Base-by-base conservation (phyloP, 2,797 vertebrate genomes). In the Siniperca obscura region DNA sequence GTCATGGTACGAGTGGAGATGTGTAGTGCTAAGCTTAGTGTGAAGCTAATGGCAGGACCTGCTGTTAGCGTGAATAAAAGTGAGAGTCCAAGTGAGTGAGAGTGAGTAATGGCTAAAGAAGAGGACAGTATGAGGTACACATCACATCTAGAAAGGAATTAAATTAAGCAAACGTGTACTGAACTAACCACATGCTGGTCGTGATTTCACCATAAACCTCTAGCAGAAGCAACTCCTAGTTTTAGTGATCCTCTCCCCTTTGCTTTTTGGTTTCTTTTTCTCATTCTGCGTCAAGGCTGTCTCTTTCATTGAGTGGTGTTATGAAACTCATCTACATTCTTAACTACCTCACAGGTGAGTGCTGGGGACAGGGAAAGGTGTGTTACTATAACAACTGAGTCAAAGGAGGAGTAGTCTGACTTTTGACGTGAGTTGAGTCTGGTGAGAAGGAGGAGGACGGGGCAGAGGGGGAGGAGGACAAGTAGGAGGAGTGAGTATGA, bases 371-470 rank as follows among this genome's bases (percentile, higher is more conserved):
- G 69, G 79, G 50, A 86, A 89, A 81, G 82, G 74, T 88, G 83
- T 60, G 88, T 93, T 92, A 84, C 92, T 85, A 93, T 94, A 90
- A 91, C 91, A 93, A 94, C 92, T 30, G 25, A 90, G 87, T 85
- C 87, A 86, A 84, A 92, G 83, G 79, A 89, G 84, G 85, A 84
- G 52, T 46, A 81, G 77, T 83, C 83, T 69, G 86, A 89, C 88
- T 90, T 93, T 87, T 84, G 87, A 82, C 57, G 52, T 27, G 42
- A 40, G 64, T 71, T 36, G 76, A 73, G 71, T 85, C 79, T 85
- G 81, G 60, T 59, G 79, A 80, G 71, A 76, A 90, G 80, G 90
- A 76, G 55, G 75, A 61, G 10, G 81, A 85, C 9, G 77, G 70
- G 64, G 52, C 46, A 16, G 73, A 77, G 38, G 72, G 80, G 46